A percentile compares a stretch with the other conserved stretches of the same genome.
phyloP scores from a whole-genome alignment of 1,140 invertebrate species.

The Aporrectodea caliginosa region DNA sequence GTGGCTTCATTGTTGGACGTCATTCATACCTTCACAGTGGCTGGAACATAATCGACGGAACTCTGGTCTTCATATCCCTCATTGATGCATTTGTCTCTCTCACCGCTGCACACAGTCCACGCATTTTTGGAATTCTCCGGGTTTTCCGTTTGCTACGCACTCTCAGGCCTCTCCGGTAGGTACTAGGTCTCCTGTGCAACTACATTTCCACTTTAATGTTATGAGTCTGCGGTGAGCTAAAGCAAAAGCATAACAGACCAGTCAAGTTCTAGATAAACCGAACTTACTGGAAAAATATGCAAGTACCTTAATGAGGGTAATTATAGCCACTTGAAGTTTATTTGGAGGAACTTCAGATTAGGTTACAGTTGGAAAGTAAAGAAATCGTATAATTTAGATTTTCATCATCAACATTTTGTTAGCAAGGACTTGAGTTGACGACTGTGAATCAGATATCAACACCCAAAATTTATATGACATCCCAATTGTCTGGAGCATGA shows the following conservation, averaged over 20 bases:
- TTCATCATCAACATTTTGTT: too few species aligned
- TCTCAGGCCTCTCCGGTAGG: constrained; percentile 76
- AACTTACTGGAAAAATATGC: background rate
- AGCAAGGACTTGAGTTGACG: too few species aligned
- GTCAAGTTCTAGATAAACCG: too few species aligned
- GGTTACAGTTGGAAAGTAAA: background rate
- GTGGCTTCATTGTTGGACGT: constrained; percentile 85
- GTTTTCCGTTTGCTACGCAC: constrained; percentile 95
- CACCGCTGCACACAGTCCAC: constrained; percentile 81
- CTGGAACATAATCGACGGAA: constrained; percentile 99
- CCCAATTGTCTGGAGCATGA: too few species aligned
- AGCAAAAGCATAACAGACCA: background rate
- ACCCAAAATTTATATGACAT: too few species aligned
- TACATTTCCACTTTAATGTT: constrained; percentile 18
- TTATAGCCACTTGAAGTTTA: background rate
- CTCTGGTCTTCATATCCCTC: constrained; percentile 92
- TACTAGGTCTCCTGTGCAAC: background rate
- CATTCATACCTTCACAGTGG: constrained; percentile 95
- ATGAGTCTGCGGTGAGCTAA: background rate
- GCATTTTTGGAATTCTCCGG: constrained; percentile 95
- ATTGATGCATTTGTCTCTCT: constrained; percentile 93
- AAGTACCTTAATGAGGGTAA: background rate
- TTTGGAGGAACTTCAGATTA: background rate
- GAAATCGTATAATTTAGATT: too few species aligned
- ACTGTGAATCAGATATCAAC: too few species aligned